A percentile compares a stretch with the other conserved stretches of the same genome.
Conservation (phyloP, 2,113 vertebrate genomes). For the Ochotona curzoniae region DNA sequence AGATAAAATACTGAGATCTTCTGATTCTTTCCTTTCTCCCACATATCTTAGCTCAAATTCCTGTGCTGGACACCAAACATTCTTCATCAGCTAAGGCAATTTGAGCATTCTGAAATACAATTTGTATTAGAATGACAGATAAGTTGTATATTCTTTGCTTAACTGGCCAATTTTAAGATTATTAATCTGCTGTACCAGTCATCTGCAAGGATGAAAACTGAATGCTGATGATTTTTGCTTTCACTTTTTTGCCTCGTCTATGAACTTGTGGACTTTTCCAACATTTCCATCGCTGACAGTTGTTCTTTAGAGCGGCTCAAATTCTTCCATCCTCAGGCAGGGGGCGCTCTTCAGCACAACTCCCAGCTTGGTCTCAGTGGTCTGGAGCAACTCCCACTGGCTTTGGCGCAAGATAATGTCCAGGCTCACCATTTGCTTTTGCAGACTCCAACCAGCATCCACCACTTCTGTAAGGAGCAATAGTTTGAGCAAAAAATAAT, state of each 20-base stretch:
- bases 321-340: too few species aligned
- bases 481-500: neutral
- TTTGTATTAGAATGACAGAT: neutral
- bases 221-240: neutral
- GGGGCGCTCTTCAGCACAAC: neutral
- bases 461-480: neutral
- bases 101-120: neutral
- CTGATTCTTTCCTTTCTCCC: neutral
- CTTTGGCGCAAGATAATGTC: neutral
- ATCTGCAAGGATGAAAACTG: neutral
- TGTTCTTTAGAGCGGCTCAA: neutral
- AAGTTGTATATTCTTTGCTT: constrained; percentile 1
- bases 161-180: neutral
- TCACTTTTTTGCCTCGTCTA: neutral
- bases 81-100: neutral
- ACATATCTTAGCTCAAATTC: constrained; percentile 7
- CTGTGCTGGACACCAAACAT: neutral
- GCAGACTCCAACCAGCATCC: neutral
- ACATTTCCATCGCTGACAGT: neutral
- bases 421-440: neutral
- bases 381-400: neutral
- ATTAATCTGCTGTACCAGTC: neutral
- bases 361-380: neutral
- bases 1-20: neutral
- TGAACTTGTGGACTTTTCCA: neutral